These are phyloP conservation scores for Ptilodon capucinus DNA, from an alignment of 2,888 invertebrate genomes.

Conservation along the genomic window DNA sequence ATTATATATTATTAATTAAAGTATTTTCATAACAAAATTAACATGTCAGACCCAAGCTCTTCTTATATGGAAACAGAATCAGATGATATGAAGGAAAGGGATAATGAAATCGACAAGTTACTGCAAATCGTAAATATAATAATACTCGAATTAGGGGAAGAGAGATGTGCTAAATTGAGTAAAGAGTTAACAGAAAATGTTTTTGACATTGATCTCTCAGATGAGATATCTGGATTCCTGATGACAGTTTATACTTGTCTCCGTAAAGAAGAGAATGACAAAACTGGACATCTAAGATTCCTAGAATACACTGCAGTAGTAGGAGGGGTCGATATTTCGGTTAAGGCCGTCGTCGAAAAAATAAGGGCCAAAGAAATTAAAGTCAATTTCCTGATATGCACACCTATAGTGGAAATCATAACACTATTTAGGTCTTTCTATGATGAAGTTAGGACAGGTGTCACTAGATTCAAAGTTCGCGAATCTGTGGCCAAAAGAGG, in stretches of 20 bases:
- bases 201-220: no score
- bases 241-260: not conserved
- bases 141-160: not conserved
- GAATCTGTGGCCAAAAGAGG: not conserved
- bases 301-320: not conserved
- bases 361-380: no score
- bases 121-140: not conserved
- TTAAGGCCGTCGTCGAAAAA: no score
- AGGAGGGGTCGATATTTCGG: not conserved
- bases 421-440: not conserved
- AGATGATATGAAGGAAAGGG: not conserved
- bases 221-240: no score
- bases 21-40: not conserved
- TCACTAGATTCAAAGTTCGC: not conserved
- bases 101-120: not conserved
- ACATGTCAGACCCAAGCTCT: not conserved
- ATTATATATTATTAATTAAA: no score
- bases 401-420: not conserved
- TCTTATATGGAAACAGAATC: not conserved
- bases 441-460: constrained; percentile 5
- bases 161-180: not conserved
- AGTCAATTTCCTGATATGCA: no score
- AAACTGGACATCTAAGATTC: not conserved
- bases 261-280: not conserved
- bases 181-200: no score